These are phyloP conservation scores for Temnothorax unifasciatus DNA, from an alignment of 2,888 invertebrate genomes.

Conservation along the genomic window DNA sequence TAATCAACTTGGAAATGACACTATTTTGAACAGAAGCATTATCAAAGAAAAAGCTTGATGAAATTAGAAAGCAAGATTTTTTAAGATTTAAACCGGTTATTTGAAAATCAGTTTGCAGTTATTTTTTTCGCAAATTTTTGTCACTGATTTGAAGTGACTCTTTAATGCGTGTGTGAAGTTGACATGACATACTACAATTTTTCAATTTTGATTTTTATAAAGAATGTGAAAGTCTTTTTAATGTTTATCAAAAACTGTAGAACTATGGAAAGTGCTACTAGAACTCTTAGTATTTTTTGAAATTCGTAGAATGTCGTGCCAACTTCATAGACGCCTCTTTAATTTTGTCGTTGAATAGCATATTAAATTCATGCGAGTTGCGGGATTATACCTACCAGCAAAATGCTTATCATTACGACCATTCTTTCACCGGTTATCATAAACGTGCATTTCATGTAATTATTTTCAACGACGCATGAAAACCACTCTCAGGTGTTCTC, in stretches of 20 bases:
- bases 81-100: background rate
- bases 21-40: background rate
- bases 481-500: background rate
- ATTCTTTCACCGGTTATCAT: conserved; percentile 12
- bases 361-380: background rate
- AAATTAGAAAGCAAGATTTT: background rate
- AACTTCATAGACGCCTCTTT: too few species aligned
- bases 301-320: too few species aligned
- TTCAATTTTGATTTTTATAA: too few species aligned
- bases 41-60: background rate
- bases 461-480: background rate
- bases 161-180: background rate
- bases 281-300: too few species aligned
- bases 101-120: background rate
- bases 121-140: background rate
- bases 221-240: too few species aligned
- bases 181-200: too few species aligned
- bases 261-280: too few species aligned
- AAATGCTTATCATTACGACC: background rate
- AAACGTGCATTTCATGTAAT: conserved; percentile 11
- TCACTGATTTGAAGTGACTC: background rate
- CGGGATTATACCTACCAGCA: background rate
- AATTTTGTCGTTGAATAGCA: background rate
- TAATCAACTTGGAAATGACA: background rate
- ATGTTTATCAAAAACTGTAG: too few species aligned